Evolutionary conservation across 2,888 invertebrate species (phyloP).

Genomic region (Mimachlamys varia): DNA sequence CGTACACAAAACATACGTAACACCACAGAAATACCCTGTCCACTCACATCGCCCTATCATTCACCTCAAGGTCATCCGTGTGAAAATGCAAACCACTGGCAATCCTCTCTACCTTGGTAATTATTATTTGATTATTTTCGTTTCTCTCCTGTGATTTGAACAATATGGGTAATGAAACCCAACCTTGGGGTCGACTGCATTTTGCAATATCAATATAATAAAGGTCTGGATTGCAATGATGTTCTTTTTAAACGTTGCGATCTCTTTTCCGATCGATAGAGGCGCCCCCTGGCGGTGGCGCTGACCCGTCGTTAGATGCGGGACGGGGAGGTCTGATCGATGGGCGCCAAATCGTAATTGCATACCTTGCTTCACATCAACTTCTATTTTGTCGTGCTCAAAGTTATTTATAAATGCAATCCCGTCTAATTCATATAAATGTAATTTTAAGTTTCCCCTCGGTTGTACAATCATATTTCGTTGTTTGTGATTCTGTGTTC

Average conservation of each 20-base stretch:
- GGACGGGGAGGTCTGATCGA: neutral
- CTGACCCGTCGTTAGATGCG: conserved; percentile 15
- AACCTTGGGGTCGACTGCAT: conserved; percentile 4
- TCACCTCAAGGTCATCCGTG: too few relatives aligned
- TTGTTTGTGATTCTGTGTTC: neutral
- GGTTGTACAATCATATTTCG: conserved; percentile 10
- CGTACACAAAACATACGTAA: too few relatives aligned
- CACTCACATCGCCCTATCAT: too few relatives aligned
- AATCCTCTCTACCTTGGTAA: neutral
- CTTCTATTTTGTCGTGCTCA: neutral
- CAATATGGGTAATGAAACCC: neutral
- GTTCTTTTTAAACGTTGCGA: neutral
- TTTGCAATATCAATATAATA: conserved; percentile 23
- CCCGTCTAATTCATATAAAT: conserved; percentile 11
- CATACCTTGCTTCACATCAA: conserved; percentile 15
- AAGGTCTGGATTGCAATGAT: neutral
- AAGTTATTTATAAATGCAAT: conserved; percentile 32
- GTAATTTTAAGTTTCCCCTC: neutral
- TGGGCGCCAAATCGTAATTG: neutral
- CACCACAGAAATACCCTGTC: too few relatives aligned
- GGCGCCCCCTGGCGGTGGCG: neutral
- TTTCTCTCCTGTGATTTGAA: neutral
- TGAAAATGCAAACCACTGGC: neutral
- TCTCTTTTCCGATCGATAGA: neutral
- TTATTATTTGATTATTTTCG: neutral